Percentiles rank a stretch among this genome's conserved stretches.
Conservation (phyloP, 1,140 invertebrate species). For the Halictus rubicundus region DNA sequence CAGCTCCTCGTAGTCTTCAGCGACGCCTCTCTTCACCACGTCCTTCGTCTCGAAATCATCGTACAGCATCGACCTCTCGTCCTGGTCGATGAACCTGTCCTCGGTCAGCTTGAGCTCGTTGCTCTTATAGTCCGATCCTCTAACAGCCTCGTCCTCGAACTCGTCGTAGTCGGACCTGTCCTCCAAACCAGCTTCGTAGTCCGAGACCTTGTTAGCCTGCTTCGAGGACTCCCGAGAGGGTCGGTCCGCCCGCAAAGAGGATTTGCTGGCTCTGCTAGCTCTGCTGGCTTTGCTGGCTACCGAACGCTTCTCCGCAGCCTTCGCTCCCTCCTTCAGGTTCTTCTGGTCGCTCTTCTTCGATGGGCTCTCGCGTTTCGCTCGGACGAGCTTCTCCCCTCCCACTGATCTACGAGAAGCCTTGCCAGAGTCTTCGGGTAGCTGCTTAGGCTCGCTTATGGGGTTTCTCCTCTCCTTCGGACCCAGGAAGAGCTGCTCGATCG, state of each 20-base stretch:
- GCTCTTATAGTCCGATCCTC: neutral
- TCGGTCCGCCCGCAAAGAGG: neutral
- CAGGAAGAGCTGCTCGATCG: slow-evolving; percentile 26
- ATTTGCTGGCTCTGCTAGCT: neutral
- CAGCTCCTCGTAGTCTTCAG: slow-evolving; percentile 58
- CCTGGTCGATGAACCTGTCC: slow-evolving; percentile 43
- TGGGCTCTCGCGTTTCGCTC: neutral
- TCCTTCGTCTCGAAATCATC: slow-evolving; percentile 60
- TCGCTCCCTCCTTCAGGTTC: neutral
- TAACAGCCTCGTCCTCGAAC: slow-evolving; percentile 6
- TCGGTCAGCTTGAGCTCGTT: neutral
- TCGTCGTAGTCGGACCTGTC: slow-evolving; percentile 36
- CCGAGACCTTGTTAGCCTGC: neutral
- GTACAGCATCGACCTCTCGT: slow-evolving; percentile 47
- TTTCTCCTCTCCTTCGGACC: neutral
- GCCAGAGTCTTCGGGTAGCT: too few relatives aligned
- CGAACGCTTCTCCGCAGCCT: slow-evolving; percentile 1
- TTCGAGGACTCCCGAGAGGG: neutral
- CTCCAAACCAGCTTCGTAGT: neutral
- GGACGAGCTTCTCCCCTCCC: neutral
- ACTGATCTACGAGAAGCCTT: neutral
- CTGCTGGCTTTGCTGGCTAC: neutral
- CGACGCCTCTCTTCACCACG: slow-evolving; percentile 55
- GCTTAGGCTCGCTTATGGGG: neutral
- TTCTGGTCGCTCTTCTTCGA: neutral